Percentiles rank a stretch among this genome's conserved stretches.
These are phyloP conservation scores for Lophotriccus pileatus DNA, from an alignment of 2,797 vertebrate genomes.

Conservation along the genomic window DNA sequence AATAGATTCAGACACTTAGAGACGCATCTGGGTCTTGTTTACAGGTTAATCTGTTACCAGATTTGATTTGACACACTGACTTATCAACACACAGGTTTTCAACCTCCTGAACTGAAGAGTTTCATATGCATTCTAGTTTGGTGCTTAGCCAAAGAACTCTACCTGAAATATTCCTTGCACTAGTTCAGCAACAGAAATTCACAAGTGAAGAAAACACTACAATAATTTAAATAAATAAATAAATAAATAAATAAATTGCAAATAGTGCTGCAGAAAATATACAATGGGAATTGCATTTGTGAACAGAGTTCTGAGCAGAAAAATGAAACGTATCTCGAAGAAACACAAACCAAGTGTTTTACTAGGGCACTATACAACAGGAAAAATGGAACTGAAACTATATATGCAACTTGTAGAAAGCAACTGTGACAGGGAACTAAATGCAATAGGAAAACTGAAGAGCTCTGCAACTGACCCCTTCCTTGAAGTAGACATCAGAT, in stretches of 20 bases:
- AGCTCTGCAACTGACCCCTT: not conserved
- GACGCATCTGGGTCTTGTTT: conserved; percentile 13
- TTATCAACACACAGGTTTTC: not conserved
- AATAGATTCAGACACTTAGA: conserved; percentile 22
- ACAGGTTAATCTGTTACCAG: conserved; percentile 50
- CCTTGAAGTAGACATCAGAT: not conserved
- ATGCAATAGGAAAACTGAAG: not conserved
- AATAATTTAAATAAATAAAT: not conserved
- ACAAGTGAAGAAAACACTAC: not conserved
- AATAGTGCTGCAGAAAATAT: not conserved
- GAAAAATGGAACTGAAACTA: not conserved
- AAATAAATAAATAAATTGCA: too few species aligned
- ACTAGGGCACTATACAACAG: not conserved
- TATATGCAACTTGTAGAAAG: not conserved
- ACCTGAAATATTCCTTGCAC: not conserved
- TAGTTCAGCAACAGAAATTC: not conserved
- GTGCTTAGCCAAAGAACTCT: not conserved
- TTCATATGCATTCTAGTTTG: not conserved
- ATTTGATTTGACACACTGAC: conserved; percentile 37
- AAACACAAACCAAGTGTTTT: not conserved
- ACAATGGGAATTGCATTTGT: not conserved
- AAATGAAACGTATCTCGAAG: not conserved
- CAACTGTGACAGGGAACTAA: not conserved
- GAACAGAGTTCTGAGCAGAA: not conserved
- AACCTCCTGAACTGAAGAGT: not conserved